Percentiles rank a stretch among this genome's conserved stretches.
Evolutionary conservation across 2,888 invertebrate genomes (phyloP).

Genomic region (Rhimphoctona megacephalus): DNA sequence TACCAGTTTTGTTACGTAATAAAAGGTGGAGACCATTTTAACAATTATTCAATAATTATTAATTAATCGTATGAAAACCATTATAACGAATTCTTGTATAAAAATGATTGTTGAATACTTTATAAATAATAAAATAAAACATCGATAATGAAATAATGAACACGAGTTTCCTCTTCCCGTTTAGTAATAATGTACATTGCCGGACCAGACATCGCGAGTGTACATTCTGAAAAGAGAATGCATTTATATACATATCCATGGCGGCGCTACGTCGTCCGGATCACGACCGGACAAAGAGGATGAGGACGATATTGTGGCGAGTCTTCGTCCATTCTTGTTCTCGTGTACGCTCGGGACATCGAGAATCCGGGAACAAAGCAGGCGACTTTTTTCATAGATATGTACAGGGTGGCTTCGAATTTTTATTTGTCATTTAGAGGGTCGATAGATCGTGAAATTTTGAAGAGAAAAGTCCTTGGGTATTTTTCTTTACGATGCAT

Average conservation of each 20-base stretch:
- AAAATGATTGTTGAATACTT: not conserved
- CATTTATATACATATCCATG: constrained; percentile 21
- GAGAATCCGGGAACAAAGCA: constrained; percentile 58
- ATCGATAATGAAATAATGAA: not conserved
- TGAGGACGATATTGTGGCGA: constrained; percentile 48
- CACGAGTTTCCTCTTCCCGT: not conserved
- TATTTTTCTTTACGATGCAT: not conserved
- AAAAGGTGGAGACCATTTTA: not conserved
- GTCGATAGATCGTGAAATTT: not conserved
- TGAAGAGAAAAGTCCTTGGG: not conserved
- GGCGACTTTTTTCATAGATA: not conserved
- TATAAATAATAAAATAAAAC: not conserved
- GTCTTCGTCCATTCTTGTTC: constrained; percentile 36
- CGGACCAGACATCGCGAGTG: constrained; percentile 5
- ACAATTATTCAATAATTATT: not conserved
- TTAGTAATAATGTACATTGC: not conserved
- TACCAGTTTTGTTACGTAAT: constrained; percentile 2
- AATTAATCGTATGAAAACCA: not conserved
- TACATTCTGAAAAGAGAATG: constrained; percentile 43
- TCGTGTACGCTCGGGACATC: constrained; percentile 39
- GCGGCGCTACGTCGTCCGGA: constrained; percentile 30
- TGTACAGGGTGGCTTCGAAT: not conserved
- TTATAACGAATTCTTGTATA: not conserved
- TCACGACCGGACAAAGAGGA: constrained; percentile 45
- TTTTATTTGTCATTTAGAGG: not conserved